Evolutionary conservation across 2,888 invertebrate species (phyloP).

Genomic region (Spisula subtruncata): DNA sequence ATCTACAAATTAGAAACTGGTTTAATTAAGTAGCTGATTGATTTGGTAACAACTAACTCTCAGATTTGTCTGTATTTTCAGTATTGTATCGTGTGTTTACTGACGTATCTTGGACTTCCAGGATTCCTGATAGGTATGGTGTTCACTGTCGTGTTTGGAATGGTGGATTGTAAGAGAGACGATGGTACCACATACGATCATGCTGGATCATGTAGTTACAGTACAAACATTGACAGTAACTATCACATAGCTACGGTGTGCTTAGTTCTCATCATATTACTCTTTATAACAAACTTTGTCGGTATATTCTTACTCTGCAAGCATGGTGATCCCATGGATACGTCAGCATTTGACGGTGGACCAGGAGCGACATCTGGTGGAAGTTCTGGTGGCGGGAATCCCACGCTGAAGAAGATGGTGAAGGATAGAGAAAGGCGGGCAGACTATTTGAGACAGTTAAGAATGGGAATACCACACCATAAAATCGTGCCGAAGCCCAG

Average conservation of each 20-base stretch:
- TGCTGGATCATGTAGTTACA: conserved; percentile 29
- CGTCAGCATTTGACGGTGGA: not conserved
- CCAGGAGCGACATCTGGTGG: not conserved
- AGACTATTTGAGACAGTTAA: not conserved
- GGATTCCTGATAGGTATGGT: conserved; percentile 21
- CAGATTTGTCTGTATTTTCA: not conserved
- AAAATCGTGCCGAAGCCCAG: not conserved
- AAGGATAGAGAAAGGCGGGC: conserved; percentile 23
- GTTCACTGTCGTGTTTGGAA: conserved; percentile 24
- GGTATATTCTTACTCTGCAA: conserved; percentile 31
- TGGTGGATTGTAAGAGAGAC: conserved; percentile 29
- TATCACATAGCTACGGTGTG: conserved; percentile 30
- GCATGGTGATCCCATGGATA: not conserved
- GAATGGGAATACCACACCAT: conserved; percentile 34
- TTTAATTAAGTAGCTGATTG: no score
- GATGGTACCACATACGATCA: conserved; percentile 22
- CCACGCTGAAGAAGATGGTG: conserved; percentile 27
- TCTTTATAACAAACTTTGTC: conserved; percentile 26
- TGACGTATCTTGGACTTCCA: conserved; percentile 31
- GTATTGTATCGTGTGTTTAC: conserved; percentile 18
- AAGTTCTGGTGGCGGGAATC: conserved; percentile 24
- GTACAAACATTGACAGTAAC: conserved; percentile 30
- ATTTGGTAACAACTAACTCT: no score
- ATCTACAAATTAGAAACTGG: no score
- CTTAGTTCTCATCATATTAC: conserved; percentile 16